Evolutionary conservation across 2,888 invertebrate species (phyloP).

Genomic region (Hydrotaea cyrtoneurina): DNA sequence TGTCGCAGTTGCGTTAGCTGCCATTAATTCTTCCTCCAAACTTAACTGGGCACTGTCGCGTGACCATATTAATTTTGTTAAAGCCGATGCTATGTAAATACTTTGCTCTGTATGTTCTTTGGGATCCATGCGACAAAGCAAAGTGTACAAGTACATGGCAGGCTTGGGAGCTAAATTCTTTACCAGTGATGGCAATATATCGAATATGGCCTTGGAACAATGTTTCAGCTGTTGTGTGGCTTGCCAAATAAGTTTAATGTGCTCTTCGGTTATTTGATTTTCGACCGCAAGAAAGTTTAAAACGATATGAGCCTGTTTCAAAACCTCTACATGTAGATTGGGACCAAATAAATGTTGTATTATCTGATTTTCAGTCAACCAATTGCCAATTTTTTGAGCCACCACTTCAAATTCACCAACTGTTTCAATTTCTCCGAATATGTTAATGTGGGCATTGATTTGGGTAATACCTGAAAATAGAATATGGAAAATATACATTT

Average conservation of each 20-base stretch:
- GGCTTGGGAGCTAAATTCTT: constrained; percentile 94
- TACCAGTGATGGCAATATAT: constrained; percentile 93
- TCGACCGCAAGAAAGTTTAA: constrained; percentile 96
- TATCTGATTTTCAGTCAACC: constrained; percentile 94
- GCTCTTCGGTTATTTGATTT: constrained; percentile 93
- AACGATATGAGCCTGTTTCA: constrained; percentile 96
- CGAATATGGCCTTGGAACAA: constrained; percentile 96
- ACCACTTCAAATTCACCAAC: constrained; percentile 93
- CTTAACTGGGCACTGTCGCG: constrained; percentile 83
- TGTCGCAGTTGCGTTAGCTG: constrained; percentile 82
- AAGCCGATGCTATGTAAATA: constrained; percentile 92
- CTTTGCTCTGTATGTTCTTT: constrained; percentile 97
- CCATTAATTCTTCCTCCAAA: constrained; percentile 79
- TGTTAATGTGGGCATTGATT: constrained; percentile 95
- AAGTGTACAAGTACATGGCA: constrained; percentile 92
- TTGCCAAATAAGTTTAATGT: constrained; percentile 96
- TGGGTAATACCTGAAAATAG: constrained; percentile 86
- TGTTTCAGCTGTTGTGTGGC: constrained; percentile 97
- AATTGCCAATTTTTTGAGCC: constrained; percentile 91
- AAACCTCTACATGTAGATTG: constrained; percentile 96
- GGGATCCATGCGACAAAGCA: constrained; percentile 93
- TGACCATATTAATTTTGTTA: constrained; percentile 96
- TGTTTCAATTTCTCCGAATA: constrained; percentile 94
- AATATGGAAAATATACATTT: neutral
- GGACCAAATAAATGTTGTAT: constrained; percentile 98